A percentile compares a stretch with the other conserved stretches of the same genome.
These are phyloP conservation scores for Sinocyclocheilus anshuiensis DNA, from an alignment of 2,113 vertebrate genomes.

Conservation along the genomic window DNA sequence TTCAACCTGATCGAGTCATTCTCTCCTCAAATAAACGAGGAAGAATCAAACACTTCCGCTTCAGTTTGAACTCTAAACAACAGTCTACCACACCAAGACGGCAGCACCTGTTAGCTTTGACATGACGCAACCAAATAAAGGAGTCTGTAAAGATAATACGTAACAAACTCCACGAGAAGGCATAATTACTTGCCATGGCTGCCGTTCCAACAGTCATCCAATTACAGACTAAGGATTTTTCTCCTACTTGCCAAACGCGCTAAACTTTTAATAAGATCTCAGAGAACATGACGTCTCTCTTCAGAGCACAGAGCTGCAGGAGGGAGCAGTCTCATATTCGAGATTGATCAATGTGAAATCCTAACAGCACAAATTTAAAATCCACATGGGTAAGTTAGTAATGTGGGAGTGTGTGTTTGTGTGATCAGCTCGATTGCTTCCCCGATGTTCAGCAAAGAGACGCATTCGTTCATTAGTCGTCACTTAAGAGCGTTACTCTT, in stretches of 20 bases:
- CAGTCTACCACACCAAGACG: background rate
- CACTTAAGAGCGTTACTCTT: background rate
- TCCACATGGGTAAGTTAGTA: constrained; percentile 13
- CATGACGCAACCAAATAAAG: background rate
- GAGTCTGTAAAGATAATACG: background rate
- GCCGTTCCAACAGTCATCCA: background rate
- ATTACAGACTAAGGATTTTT: background rate
- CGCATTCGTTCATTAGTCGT: background rate
- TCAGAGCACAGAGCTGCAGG: constrained; percentile 48
- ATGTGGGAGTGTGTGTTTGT: constrained; percentile 27
- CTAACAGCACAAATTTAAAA: constrained; percentile 37
- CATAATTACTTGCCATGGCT: background rate
- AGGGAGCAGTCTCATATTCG: constrained; percentile 33
- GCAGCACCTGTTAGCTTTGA: background rate
- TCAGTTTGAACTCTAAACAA: constrained; percentile 42
- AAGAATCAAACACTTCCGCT: constrained; percentile 33
- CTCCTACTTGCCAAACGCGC: constrained; percentile 45
- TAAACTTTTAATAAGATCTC: constrained; percentile 43
- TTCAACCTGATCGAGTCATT: constrained; percentile 24
- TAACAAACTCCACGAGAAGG: constrained; percentile 11
- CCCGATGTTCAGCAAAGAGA: constrained; percentile 8
- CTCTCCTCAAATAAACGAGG: constrained; percentile 34
- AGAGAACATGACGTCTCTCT: constrained; percentile 44
- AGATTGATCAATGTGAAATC: constrained; percentile 31
- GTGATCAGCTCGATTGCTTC: background rate